Evolutionary conservation across 2,113 vertebrate species (phyloP), one percentile per base, ranked within the genome.

Genomic region (Phyllopteryx taeniolatus): DNA sequence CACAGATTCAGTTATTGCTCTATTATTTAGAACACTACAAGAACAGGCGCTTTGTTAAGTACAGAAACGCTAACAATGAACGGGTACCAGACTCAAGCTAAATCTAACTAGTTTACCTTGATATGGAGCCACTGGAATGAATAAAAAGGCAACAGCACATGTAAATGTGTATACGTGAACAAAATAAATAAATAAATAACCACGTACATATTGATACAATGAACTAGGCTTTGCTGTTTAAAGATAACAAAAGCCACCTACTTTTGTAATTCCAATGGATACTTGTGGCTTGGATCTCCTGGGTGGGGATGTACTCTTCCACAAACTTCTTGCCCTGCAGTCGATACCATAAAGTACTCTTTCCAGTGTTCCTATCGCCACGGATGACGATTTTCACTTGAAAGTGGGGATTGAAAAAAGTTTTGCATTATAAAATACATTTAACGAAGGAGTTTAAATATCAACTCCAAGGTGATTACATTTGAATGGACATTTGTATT

Each of bases 201-300:
- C 20, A 67, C 57, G 70, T 9, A 8, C 67, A 31, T 35, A n/a
- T 6, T 47, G 19, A 64, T 12, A 4, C 56, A 2, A 69, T 56
- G 2, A n/a, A 22, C 72, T 3, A 11, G n/a, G 17, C 19, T 15
- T 13, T 22, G 27, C 5, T 2, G 11, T 19, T 19, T 11, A 49
- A 15, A 59, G 31, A 13, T 0, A 10, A 44, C 12, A 14, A 47
- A 31, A 22, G 2, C 46, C 31, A 76, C 95, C 95, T 94, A 99
- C 98, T 97, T 92, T 99, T 99, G 71, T 99, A 99, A 87, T 94
- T 98, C 98, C 98, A 99, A 87, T 99, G 98, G 90, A 99, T 99
- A 90, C 98, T 98, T 83, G 98, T 98, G 90, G 96, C 98, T 83
- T 98, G 97, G 91, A 99, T 99, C 93, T 98, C 98, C 91, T 98